Percentiles rank a stretch among this genome's conserved stretches.
phyloP scores from a whole-genome alignment of 2,888 invertebrate genomes.

The Drosophila differens region DNA sequence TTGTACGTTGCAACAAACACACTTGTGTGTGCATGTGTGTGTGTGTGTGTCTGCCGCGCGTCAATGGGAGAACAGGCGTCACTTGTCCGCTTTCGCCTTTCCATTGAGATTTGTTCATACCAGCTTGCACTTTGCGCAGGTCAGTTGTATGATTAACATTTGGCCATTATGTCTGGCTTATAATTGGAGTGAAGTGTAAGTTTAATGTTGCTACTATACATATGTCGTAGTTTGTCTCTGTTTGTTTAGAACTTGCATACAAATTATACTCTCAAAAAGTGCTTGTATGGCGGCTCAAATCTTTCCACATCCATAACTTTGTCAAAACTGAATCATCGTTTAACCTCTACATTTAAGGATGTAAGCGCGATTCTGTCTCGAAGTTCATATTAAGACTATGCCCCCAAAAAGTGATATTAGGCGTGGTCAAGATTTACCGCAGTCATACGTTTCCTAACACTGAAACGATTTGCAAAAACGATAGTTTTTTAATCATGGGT shows the following conservation, averaged over 20 bases:
- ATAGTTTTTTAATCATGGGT: not conserved
- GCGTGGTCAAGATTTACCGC: not conserved
- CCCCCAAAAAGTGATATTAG: not conserved
- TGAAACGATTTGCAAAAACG: not conserved
- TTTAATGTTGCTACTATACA: not conserved
- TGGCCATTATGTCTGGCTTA: not conserved
- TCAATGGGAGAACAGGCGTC: constrained; percentile 1
- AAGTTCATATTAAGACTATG: not conserved
- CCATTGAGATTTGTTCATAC: constrained; percentile 25
- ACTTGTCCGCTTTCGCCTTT: constrained; percentile 13
- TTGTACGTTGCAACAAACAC: constrained; percentile 47
- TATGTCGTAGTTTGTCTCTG: not conserved
- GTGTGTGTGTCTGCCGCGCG: not conserved
- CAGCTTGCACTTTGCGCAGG: constrained; percentile 18
- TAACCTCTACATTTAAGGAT: not conserved
- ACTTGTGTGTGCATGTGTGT: constrained; percentile 13
- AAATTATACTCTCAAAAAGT: not conserved
- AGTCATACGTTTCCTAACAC: not conserved
- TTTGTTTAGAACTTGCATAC: not conserved
- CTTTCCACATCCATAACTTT: not conserved
- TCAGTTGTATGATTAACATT: constrained; percentile 13
- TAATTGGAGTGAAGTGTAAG: not conserved
- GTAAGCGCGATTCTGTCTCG: not conserved
- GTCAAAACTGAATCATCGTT: no score
- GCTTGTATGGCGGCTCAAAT: not conserved